Evolutionary conservation across 2,888 invertebrate species (phyloP).

Genomic region (Molanna angustata): DNA sequence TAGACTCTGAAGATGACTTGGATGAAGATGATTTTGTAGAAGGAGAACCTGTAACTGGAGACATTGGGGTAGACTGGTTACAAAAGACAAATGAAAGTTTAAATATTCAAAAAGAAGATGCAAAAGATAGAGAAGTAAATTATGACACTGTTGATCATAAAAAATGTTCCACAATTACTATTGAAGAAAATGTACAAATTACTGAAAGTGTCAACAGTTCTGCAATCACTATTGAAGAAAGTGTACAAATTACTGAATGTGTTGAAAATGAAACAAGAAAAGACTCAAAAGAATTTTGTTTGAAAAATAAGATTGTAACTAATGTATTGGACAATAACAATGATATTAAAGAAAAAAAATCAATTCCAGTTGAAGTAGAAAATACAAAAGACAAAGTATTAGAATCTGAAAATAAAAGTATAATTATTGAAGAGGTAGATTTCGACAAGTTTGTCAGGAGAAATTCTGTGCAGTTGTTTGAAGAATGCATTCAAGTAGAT

Average conservation of each 20-base stretch:
- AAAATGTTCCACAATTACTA: too few species aligned
- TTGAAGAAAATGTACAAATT: too few species aligned
- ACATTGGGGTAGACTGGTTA: constrained; percentile 22
- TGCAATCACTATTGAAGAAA: too few species aligned
- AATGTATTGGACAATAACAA: constrained; percentile 37
- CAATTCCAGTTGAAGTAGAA: not conserved
- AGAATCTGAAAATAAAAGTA: not conserved
- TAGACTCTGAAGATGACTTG: constrained; percentile 28
- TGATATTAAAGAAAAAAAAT: constrained; percentile 3
- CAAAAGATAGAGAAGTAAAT: too few species aligned
- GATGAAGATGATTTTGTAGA: constrained; percentile 24
- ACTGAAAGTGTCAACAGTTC: too few species aligned
- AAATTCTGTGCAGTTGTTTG: constrained; percentile 39
- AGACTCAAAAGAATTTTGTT: not conserved
- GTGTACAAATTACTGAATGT: not conserved
- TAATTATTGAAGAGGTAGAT: constrained; percentile 46
- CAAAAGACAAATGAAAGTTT: too few species aligned
- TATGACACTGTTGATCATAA: too few species aligned
- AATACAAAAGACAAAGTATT: not conserved
- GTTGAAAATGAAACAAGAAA: not conserved
- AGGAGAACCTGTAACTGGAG: constrained; percentile 31
- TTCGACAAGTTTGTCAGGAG: constrained; percentile 51
- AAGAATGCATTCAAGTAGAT: constrained; percentile 11
- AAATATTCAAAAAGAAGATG: too few species aligned
- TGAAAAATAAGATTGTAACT: not conserved